A percentile compares a stretch with the other conserved stretches of the same genome.
Conservation (phyloP, 2,888 invertebrate species). For the Drosophila austrosaltans region DNA sequence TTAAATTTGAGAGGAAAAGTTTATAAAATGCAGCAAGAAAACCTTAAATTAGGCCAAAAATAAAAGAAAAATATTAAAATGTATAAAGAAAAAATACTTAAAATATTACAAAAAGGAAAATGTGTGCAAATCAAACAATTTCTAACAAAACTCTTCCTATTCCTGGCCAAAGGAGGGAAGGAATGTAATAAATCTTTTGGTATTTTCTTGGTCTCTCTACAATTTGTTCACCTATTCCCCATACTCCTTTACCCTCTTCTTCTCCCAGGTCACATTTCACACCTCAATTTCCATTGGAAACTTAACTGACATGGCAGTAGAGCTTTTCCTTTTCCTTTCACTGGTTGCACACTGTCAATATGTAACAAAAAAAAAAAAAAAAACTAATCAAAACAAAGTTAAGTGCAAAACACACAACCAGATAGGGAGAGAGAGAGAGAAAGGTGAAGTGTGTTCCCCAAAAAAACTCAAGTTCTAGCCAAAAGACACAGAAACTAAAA, state of each 20-base stretch:
- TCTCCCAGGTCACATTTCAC: constrained; percentile 25
- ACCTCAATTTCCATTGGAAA: constrained; percentile 34
- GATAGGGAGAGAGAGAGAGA: constrained; percentile 21
- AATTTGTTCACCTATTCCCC: neutral
- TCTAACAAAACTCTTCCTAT: neutral
- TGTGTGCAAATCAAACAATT: neutral
- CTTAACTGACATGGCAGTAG: constrained; percentile 26
- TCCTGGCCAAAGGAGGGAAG: neutral
- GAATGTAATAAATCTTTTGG: neutral
- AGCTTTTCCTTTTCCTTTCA: constrained; percentile 23
- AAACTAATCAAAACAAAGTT: constrained; percentile 78
- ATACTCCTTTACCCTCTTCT: neutral
- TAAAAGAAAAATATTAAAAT: neutral
- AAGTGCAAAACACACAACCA: constrained; percentile 40
- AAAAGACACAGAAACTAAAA: constrained; percentile 11
- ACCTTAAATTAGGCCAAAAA: neutral
- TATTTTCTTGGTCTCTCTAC: neutral
- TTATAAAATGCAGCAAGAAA: neutral
- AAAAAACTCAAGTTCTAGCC: constrained; percentile 27
- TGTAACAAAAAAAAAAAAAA: constrained; percentile 3
- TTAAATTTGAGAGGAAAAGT: constrained; percentile 18
- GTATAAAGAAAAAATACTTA: too few species aligned
- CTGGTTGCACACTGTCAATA: constrained; percentile 20
- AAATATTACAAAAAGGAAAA: neutral
- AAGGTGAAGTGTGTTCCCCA: neutral